These are phyloP conservation scores for Aphelocoma coerulescens DNA, from an alignment of 2,113 vertebrate species.

Conservation along the genomic window DNA sequence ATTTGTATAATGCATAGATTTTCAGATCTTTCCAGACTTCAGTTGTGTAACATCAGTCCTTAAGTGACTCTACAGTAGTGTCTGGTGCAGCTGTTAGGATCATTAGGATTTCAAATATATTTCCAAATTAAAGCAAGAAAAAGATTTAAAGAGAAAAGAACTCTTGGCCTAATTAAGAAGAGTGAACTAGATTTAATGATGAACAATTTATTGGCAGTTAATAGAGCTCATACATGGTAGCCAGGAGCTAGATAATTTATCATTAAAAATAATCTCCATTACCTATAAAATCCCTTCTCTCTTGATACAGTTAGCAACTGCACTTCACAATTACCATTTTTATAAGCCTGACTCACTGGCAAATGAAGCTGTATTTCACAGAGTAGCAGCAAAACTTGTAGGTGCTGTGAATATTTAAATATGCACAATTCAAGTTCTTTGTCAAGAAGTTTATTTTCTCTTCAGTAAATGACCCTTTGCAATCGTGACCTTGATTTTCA, in stretches of 20 bases:
- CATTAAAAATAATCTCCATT: conserved; percentile 72
- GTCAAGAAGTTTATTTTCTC: neutral
- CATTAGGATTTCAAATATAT: conserved; percentile 49
- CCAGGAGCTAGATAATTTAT: conserved; percentile 77
- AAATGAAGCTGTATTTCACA: conserved; percentile 58
- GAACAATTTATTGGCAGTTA: conserved; percentile 77
- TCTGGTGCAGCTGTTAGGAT: conserved; percentile 36
- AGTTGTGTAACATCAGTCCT: neutral
- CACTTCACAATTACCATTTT: conserved; percentile 68
- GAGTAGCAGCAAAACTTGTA: conserved; percentile 49
- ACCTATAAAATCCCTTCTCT: conserved; percentile 63
- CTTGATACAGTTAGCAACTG: conserved; percentile 57
- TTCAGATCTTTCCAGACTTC: conserved; percentile 30
- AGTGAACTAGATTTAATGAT: conserved; percentile 76
- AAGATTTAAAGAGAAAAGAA: conserved; percentile 60
- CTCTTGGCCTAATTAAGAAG: conserved; percentile 74
- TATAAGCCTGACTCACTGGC: conserved; percentile 59
- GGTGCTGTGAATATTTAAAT: conserved; percentile 50
- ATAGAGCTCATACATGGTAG: conserved; percentile 74
- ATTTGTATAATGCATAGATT: conserved; percentile 19
- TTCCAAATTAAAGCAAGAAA: conserved; percentile 23
- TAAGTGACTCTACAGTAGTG: neutral
- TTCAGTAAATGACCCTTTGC: neutral
- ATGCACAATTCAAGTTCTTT: conserved; percentile 14
- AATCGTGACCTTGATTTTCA: neutral